Conservation (phyloP, 1,140 invertebrate genomes). For the Laupala kohalensis region DNA sequence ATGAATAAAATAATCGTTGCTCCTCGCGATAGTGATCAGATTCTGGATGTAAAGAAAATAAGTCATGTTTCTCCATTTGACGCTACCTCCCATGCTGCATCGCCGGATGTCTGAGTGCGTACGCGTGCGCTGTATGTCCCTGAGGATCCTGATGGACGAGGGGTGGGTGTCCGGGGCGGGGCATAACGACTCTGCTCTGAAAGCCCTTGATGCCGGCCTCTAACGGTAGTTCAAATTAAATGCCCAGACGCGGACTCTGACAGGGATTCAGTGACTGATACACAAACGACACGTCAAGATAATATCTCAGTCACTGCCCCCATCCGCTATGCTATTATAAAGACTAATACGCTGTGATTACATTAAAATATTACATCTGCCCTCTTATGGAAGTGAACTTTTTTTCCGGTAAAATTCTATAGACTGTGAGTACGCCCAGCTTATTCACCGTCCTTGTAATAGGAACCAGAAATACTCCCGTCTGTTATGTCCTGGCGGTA, state of each 20-base stretch:
- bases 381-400: background rate
- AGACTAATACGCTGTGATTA: background rate
- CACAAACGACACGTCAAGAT: background rate
- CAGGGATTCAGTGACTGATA: background rate
- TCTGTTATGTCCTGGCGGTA: background rate
- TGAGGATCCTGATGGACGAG: background rate
- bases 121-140: no score
- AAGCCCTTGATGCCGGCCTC: background rate
- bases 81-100: no score
- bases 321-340: background rate
- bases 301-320: background rate
- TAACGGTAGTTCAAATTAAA: background rate
- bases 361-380: background rate
- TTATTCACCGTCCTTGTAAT: background rate
- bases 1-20: no score
- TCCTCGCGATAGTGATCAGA: no score
- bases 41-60: no score
- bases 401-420: background rate
- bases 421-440: background rate
- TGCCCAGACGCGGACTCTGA: background rate
- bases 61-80: no score
- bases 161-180: no score
- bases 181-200: background rate
- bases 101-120: no score
- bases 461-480: background rate